These are phyloP conservation scores for Aurelia sp. DNA, from an alignment of 30 jellyfish, hydroid and myxozoan genomes.

Conservation along the genomic window DNA sequence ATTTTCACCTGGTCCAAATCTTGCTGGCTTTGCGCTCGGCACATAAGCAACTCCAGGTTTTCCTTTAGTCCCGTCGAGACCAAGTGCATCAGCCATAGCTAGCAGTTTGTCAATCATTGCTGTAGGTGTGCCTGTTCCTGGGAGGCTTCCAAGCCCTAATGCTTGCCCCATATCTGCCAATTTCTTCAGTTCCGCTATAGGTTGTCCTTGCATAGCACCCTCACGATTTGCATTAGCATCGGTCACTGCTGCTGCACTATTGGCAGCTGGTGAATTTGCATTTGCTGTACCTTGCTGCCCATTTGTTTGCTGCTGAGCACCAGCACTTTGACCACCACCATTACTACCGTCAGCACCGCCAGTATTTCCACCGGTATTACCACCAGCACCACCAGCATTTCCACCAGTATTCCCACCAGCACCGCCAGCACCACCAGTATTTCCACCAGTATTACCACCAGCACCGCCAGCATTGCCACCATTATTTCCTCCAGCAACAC, in stretches of 20 bases:
- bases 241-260: conserved; percentile 56
- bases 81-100: conserved; percentile 86
- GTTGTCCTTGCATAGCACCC: conserved; percentile 48
- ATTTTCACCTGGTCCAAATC: conserved; percentile 74
- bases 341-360: conserved; percentile 19
- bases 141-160: conserved; percentile 67
- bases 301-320: conserved; percentile 19
- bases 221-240: conserved; percentile 56
- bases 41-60: conserved; percentile 5
- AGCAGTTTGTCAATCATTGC: conserved; percentile 73
- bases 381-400: conserved; percentile 21
- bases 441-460: too few relatives aligned
- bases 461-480: too few relatives aligned
- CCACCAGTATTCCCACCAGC: conserved; percentile 8
- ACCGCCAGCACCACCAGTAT: not conserved
- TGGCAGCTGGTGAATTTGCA: conserved; percentile 35
- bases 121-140: conserved; percentile 70
- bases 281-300: conserved; percentile 33
- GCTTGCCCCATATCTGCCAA: conserved; percentile 72
- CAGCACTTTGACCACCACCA: conserved; percentile 17
- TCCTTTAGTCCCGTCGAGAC: conserved; percentile 58
- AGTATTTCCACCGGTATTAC: not conserved
- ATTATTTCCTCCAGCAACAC: not conserved
- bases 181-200: conserved; percentile 61
- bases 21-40: conserved; percentile 54